These are phyloP conservation scores for Rutilus rutilus DNA, from an alignment of 2,113 vertebrate species.

Conservation along the genomic window DNA sequence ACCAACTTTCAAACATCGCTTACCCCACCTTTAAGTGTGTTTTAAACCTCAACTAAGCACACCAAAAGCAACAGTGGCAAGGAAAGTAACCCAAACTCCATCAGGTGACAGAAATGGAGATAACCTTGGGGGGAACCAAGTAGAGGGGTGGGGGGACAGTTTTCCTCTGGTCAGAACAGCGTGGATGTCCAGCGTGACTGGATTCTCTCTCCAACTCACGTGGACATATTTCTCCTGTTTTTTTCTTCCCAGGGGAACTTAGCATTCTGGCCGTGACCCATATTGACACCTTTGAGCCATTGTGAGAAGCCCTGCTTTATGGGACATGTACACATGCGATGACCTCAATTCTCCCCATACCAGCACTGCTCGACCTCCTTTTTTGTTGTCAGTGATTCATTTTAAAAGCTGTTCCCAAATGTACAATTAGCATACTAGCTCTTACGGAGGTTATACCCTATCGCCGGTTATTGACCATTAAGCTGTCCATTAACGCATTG, in stretches of 20 bases:
- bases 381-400: slow-evolving; percentile 57
- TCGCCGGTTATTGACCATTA: slow-evolving; percentile 62
- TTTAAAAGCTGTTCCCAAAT: slow-evolving; percentile 52
- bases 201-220: not conserved
- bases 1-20: too few relatives aligned
- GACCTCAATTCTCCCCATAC: slow-evolving; percentile 44
- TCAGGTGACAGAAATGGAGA: too few relatives aligned
- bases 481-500: slow-evolving; percentile 66
- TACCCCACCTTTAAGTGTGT: too few relatives aligned
- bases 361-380: slow-evolving; percentile 26
- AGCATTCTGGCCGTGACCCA: slow-evolving; percentile 38
- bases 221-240: slow-evolving; percentile 41
- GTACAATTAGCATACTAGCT: slow-evolving; percentile 53
- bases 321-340: slow-evolving; percentile 24
- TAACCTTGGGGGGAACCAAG: too few relatives aligned
- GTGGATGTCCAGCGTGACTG: not conserved
- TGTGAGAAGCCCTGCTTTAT: slow-evolving; percentile 44
- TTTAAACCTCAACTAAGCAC: too few relatives aligned
- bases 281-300: slow-evolving; percentile 51
- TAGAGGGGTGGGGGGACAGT: too few relatives aligned
- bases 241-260: slow-evolving; percentile 45
- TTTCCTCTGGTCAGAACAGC: not conserved
- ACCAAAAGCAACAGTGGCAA: too few relatives aligned
- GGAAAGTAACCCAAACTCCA: too few relatives aligned
- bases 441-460: slow-evolving; percentile 49